Evolutionary conservation across 2,797 vertebrate genomes (phyloP).

Genomic region (Tolypeutes matacus): DNA sequence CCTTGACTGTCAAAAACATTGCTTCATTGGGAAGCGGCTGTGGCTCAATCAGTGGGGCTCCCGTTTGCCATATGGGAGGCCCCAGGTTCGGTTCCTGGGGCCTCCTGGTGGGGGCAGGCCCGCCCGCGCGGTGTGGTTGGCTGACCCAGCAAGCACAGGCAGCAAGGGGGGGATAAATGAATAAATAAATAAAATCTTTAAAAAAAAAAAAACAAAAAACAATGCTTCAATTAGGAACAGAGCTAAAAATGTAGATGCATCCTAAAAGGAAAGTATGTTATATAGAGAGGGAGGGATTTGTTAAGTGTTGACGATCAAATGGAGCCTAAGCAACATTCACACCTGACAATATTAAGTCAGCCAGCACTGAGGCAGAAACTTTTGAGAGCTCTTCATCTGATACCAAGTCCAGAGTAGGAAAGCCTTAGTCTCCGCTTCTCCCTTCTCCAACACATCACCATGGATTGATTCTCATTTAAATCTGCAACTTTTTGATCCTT

Average conservation of each 20-base stretch:
- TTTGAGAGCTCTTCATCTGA: conserved; percentile 1
- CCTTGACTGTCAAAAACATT: conserved; percentile 42
- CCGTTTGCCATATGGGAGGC: too few species aligned
- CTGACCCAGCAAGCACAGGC: too few species aligned
- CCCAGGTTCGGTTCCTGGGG: too few species aligned
- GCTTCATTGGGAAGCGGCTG: too few species aligned
- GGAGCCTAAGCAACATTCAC: background rate
- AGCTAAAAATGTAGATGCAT: conserved; percentile 48
- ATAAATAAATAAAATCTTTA: too few species aligned
- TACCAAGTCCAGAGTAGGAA: background rate
- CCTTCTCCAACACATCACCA: conserved; percentile 11
- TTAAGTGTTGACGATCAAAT: conserved; percentile 20
- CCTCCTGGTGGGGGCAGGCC: too few species aligned
- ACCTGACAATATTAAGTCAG: background rate
- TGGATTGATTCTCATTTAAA: background rate
- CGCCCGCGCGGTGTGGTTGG: too few species aligned
- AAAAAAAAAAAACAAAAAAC: too few species aligned
- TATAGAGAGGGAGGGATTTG: conserved; percentile 8
- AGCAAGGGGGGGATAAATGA: too few species aligned
- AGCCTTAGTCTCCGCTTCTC: conserved; percentile 11
- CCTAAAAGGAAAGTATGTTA: background rate
- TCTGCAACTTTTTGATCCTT: conserved; percentile 43
- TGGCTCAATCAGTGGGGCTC: too few species aligned
- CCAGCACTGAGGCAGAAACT: background rate
- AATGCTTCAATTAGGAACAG: conserved; percentile 50